Percentiles rank a stretch among this genome's conserved stretches.
Conservation (phyloP, 2,113 vertebrate genomes). For the Amia ocellicauda region DNA sequence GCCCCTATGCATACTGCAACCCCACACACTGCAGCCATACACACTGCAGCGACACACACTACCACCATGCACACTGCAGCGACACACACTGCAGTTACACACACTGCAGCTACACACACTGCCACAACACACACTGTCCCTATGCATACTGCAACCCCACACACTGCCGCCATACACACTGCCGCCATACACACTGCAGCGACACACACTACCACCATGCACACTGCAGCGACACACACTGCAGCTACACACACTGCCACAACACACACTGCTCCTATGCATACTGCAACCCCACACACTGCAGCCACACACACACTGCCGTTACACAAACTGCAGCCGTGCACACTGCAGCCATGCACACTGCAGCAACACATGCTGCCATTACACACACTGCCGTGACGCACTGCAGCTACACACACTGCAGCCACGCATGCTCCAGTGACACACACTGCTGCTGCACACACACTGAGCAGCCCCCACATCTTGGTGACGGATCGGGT, state of each 20-base stretch:
- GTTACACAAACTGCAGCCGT: conserved; percentile 4
- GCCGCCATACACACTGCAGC: not conserved
- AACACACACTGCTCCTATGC: not conserved
- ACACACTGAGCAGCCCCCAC: not conserved
- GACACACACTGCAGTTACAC: conserved; percentile 16
- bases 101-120: not conserved
- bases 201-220: not conserved
- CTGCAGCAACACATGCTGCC: conserved; percentile 28
- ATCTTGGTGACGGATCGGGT: too few species aligned
- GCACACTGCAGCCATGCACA: conserved; percentile 19
- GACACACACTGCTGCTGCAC: not conserved
- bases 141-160: too few species aligned
- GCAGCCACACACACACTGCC: conserved; percentile 14
- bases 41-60: conserved; percentile 1
- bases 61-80: not conserved
- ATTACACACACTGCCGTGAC: not conserved
- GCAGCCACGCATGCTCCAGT: not conserved
- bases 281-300: conserved; percentile 1
- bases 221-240: conserved; percentile 13
- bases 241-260: conserved; percentile 3
- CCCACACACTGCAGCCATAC: conserved; percentile 19
- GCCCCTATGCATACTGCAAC: not conserved
- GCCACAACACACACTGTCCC: too few species aligned
- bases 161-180: not conserved
- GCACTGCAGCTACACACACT: not conserved